A percentile compares a stretch with the other conserved stretches of the same genome.
phyloP scores from a whole-genome alignment of 2,113 vertebrate species.

The Polypterus senegalus region DNA sequence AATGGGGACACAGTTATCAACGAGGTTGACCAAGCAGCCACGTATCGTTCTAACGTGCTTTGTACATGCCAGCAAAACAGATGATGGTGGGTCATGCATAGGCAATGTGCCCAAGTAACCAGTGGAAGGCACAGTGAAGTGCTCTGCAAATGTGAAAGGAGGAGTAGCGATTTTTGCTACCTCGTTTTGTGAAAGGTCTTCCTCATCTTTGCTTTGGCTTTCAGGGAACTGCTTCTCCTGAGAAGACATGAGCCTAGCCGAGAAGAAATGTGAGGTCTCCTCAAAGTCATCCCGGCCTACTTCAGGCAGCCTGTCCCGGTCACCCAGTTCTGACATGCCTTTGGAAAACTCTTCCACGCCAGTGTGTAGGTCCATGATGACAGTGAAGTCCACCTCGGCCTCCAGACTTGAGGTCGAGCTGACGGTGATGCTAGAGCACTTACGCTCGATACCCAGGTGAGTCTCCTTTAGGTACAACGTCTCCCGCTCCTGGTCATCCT shows the following conservation, averaged over 20 bases:
- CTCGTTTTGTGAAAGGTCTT: conserved; percentile 38
- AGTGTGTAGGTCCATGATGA: conserved; percentile 72
- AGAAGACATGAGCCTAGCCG: conserved; percentile 38
- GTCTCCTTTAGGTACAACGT: conserved; percentile 70
- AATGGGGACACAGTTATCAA: neutral
- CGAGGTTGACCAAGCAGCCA: neutral
- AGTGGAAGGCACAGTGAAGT: neutral
- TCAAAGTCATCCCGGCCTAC: conserved; percentile 67
- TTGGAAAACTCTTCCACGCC: conserved; percentile 72
- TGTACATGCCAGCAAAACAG: neutral
- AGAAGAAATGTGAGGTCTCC: conserved; percentile 47
- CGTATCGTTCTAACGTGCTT: neutral
- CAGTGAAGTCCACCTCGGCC: conserved; percentile 85
- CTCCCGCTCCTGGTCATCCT: conserved; percentile 78
- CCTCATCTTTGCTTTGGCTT: conserved; percentile 28
- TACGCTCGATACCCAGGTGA: conserved; percentile 82
- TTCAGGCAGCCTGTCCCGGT: conserved; percentile 58
- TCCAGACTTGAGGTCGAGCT: conserved; percentile 91
- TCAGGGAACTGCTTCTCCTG: conserved; percentile 41
- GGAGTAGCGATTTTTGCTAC: conserved; percentile 26
- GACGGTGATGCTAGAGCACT: conserved; percentile 90
- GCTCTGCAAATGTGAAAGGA: conserved; percentile 5
- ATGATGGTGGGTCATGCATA: conserved; percentile 15
- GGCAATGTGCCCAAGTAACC: too few species aligned
- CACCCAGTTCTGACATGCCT: conserved; percentile 58